phyloP scores from a whole-genome alignment of 2,888 invertebrate genomes.

The Asteroscopus sphinx region DNA sequence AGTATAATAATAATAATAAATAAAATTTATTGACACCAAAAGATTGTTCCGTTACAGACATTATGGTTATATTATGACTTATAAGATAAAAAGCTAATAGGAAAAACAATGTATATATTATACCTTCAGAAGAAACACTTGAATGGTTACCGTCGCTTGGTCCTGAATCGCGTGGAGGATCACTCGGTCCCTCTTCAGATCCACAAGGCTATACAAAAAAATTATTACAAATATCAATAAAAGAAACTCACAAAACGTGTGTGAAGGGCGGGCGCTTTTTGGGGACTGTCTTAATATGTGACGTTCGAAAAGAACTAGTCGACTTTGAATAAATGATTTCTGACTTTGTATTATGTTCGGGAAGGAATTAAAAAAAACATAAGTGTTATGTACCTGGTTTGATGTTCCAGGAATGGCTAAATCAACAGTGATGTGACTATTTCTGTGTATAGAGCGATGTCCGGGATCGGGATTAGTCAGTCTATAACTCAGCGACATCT shows the following conservation, averaged over 20 bases:
- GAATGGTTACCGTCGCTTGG: slow-evolving; percentile 95
- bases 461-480: slow-evolving; percentile 87
- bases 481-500: slow-evolving; percentile 91
- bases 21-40: too few species aligned
- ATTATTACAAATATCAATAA: background rate
- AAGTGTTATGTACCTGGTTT: slow-evolving; percentile 66
- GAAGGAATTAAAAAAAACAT: slow-evolving; percentile 40
- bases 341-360: too few species aligned
- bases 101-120: background rate
- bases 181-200: slow-evolving; percentile 70
- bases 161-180: slow-evolving; percentile 70
- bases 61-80: too few species aligned
- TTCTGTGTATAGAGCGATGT: slow-evolving; percentile 74
- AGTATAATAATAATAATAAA: too few species aligned
- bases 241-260: background rate
- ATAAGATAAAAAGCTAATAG: background rate
- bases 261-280: too few species aligned
- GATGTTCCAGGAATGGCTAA: slow-evolving; percentile 83
- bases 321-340: too few species aligned
- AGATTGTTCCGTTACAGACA: too few species aligned
- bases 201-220: slow-evolving; percentile 68
- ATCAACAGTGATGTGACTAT: slow-evolving; percentile 83
- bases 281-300: too few species aligned
- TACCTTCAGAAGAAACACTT: slow-evolving; percentile 97
- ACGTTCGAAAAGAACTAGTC: too few species aligned